These are phyloP conservation scores for Megastigmus dorsalis DNA, from an alignment of 2,888 invertebrate species.

Conservation along the genomic window DNA sequence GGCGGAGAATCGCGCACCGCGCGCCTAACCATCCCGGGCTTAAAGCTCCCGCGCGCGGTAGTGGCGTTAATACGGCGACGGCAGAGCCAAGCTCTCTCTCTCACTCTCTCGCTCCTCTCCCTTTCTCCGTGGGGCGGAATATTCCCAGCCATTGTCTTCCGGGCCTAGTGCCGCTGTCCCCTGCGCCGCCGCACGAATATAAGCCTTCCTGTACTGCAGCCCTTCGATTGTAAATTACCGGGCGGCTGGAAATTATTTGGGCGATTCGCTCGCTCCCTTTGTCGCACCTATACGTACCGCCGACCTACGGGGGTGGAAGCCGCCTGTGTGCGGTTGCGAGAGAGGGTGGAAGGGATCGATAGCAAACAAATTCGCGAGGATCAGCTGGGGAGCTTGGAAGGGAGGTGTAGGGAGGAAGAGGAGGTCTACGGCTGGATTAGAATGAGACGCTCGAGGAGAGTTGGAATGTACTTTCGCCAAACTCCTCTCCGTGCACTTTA, in stretches of 20 bases:
- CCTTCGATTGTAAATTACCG: conserved; percentile 62
- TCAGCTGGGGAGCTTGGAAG: background rate
- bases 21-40: conserved; percentile 12
- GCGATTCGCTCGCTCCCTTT: conserved; percentile 56
- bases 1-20: background rate
- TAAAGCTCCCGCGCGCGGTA: conserved; percentile 37
- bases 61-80: conserved; percentile 37
- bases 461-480: too few relatives aligned
- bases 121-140: conserved; percentile 1
- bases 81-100: conserved; percentile 32
- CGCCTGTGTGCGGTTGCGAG: background rate
- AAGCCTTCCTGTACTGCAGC: conserved; percentile 28
- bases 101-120: too few relatives aligned
- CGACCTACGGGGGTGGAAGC: conserved; percentile 42
- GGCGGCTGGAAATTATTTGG: conserved; percentile 64
- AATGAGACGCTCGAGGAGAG: background rate
- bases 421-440: background rate
- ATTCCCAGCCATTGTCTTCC: conserved; percentile 46
- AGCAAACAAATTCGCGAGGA: conserved; percentile 57
- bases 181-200: conserved; percentile 52
- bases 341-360: conserved; percentile 52
- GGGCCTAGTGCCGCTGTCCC: conserved; percentile 36
- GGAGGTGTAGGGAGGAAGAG: background rate
- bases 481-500: background rate
- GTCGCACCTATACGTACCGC: conserved; percentile 29